Evolutionary conservation across 1,140 invertebrate genomes (phyloP), one percentile per base, ranked within the genome.

Genomic region (Ganaspis sp.): DNA sequence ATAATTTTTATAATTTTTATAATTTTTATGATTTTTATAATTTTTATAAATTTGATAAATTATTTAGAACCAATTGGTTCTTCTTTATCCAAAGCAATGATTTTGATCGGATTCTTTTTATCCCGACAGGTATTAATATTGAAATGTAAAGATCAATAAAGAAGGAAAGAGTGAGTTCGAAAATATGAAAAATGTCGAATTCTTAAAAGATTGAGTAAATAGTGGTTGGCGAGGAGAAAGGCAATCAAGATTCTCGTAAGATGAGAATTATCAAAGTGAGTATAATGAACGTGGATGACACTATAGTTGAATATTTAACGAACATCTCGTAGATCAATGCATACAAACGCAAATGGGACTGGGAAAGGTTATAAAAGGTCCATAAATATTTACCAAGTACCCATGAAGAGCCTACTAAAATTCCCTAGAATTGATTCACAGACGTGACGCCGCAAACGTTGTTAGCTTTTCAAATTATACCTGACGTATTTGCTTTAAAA

Each of bases 361-460:
- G 23, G 58, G n/a, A 64, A 64, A n/a, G 23, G 58, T 64, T 64
- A 64, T 64, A 64, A 64, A 64, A 64, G 58, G 58, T 64, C 26
- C 58, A 64, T 64, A 64, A 64, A 64, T 64, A 64, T 64, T 64
- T 29, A 34, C 58, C 26, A 64, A 64, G 58, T 64, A 64, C 23
- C 58, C 26, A 64, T 64, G 23, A 64, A n/a, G 58, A 64, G 58
- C 58, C 58, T 64, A 64, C 58, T 64, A 64, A 64, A 58, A 64
- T 64, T 64, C 58, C 58, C 58, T 64, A 64, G 58, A 64, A 64
- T 64, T 64, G 58, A 64, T 64, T 64, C 26, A 64, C 23, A 64
- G 58, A 64, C 58, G 58, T 26, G 58, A 64, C 12, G 58, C 58
- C 58, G 58, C 58, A 64, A 64, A 64, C 58, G 58, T 29, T 64